Conservation (phyloP, 2,113 vertebrate species). For the Oncorhynchus kisutch region DNA sequence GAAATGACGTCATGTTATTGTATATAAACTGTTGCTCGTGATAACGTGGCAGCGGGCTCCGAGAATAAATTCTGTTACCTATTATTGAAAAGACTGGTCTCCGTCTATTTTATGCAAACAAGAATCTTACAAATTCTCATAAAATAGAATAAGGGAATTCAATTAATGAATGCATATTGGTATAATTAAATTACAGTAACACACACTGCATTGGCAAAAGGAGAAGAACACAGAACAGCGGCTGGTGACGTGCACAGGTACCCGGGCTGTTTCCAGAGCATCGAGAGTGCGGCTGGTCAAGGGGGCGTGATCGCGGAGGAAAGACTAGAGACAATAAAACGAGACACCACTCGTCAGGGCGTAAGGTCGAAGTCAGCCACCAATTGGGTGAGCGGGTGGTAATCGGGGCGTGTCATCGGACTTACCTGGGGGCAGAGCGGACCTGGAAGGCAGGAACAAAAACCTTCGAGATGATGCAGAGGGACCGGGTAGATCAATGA, state of each 20-base stretch:
- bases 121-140: too few species aligned
- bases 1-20: too few species aligned
- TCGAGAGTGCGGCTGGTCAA: neutral
- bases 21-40: too few species aligned
- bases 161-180: too few species aligned
- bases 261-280: conserved; percentile 26
- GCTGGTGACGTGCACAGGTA: conserved; percentile 19
- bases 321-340: neutral
- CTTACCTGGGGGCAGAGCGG: neutral
- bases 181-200: too few species aligned
- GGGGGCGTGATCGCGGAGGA: neutral
- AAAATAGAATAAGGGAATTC: too few species aligned
- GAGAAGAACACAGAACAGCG: neutral
- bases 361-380: neutral
- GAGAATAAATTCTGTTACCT: too few species aligned
- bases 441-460: neutral
- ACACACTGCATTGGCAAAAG: neutral
- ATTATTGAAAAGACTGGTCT: too few species aligned
- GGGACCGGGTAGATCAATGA: neutral
- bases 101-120: too few species aligned
- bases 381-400: neutral
- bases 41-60: too few species aligned
- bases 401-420: neutral
- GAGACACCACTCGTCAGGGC: neutral
- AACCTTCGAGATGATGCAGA: neutral